Evolutionary conservation across 2,797 vertebrate species (phyloP), one percentile per base, ranked within the genome.

Genomic region (Centroberyx gerrardi): DNA sequence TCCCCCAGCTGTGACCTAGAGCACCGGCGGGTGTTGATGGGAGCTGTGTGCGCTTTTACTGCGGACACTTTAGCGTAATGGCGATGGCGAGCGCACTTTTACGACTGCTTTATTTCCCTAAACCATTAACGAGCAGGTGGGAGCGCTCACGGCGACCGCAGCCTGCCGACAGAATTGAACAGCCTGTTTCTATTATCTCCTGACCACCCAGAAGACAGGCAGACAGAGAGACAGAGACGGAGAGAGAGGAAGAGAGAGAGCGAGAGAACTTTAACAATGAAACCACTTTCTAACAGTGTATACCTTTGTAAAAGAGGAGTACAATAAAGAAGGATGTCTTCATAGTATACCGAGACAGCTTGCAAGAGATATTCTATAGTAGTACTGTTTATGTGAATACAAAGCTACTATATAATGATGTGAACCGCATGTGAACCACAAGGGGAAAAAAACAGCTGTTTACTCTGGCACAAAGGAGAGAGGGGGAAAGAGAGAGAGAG

Each of bases 121-220:
- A 88, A 83, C 82, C 76, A 89, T 92, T 91, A 93, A 86, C 65
- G 42, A 90, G 83, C 91, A 92, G 89, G 88, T 88, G 91, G 83
- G 71, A 84, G 89, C 74, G 86, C 81, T 86, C 72, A 81, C 72
- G 84, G 77, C 62, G 53, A 83, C 75, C 52, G 77, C 81, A 58
- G 68, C 68, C 85, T 72, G 82, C 80, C 9, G 69, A 85, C 77
- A 83, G 78, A 64, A 88, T 56, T 70, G 62, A 87, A 78, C 79
- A 83, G 78, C 61, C 82, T 72, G 80, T 84, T 87, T 88, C 88
- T 80, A 88, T 91, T 88, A 87, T 81, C 81, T 87, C 82, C 74
- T 83, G 81, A 88, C 82, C 74, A 73, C 59, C 61, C 54, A 74
- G 67, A 81, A 74, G 76, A 71, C 53, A 72, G 61, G 0, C 0